Conservation (phyloP, 2,113 vertebrate genomes). For the Dissostichus mawsoni region DNA sequence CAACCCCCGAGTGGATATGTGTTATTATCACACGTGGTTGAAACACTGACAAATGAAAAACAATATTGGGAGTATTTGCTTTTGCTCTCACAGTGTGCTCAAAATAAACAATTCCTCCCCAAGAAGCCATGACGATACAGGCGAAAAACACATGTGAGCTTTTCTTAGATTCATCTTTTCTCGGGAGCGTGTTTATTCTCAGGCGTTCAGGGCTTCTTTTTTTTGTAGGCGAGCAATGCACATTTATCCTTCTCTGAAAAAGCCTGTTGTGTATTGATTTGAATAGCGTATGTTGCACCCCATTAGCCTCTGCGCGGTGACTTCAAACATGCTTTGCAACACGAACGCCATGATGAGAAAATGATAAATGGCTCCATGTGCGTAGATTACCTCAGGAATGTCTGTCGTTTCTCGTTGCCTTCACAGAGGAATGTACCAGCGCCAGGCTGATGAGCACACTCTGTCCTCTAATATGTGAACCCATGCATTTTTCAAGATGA, state of each 20-base stretch:
- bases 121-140: slow-evolving; percentile 30
- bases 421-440: slow-evolving; percentile 6
- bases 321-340: slow-evolving; percentile 26
- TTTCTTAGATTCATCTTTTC: slow-evolving; percentile 71
- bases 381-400: slow-evolving; percentile 49
- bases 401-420: slow-evolving; percentile 37
- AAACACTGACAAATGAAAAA: slow-evolving; percentile 36
- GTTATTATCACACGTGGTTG: background rate
- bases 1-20: background rate
- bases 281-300: slow-evolving; percentile 41
- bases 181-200: slow-evolving; percentile 56
- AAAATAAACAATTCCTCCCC: slow-evolving; percentile 31
- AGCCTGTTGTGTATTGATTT: slow-evolving; percentile 34
- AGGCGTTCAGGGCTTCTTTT: slow-evolving; percentile 1
- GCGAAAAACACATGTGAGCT: slow-evolving; percentile 28
- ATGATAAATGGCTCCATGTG: slow-evolving; percentile 57
- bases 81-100: slow-evolving; percentile 18
- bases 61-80: slow-evolving; percentile 27
- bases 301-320: slow-evolving; percentile 28
- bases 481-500: slow-evolving; percentile 66
- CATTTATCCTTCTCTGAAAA: slow-evolving; percentile 16
- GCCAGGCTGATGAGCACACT: slow-evolving; percentile 19
- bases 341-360: background rate
- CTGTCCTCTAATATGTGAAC: slow-evolving; percentile 46
- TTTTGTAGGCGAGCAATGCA: slow-evolving; percentile 22